A percentile compares a stretch with the other conserved stretches of the same genome.
Evolutionary conservation across 2,113 vertebrate genomes (phyloP).

Genomic region (Ancistrus triradiatus): DNA sequence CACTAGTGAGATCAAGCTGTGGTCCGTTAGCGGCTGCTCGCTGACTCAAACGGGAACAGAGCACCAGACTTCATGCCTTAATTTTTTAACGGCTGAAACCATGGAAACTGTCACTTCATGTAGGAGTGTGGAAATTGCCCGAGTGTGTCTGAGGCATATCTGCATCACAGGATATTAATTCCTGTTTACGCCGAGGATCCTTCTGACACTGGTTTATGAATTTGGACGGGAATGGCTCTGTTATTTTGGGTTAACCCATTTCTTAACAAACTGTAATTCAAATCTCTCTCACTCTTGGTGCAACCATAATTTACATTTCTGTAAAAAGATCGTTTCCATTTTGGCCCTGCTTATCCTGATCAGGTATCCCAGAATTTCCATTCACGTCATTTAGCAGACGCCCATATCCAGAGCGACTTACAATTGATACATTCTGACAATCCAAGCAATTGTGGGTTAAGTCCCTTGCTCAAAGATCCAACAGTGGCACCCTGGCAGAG

Average conservation of each 20-base stretch:
- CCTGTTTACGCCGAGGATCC: background rate
- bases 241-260: too few species aligned
- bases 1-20: conserved; percentile 2
- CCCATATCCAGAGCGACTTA: too few species aligned
- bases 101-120: conserved; percentile 51
- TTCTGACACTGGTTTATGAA: conserved; percentile 13
- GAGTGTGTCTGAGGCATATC: conserved; percentile 32
- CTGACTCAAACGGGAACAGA: conserved; percentile 39
- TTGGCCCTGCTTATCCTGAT: too few species aligned
- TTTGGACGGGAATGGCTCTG: conserved; percentile 17
- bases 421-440: too few species aligned
- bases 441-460: too few species aligned
- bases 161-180: conserved; percentile 49
- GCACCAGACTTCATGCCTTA: conserved; percentile 41
- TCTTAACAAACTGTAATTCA: background rate
- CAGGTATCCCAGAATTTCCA: too few species aligned
- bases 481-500: too few species aligned
- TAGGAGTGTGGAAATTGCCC: conserved; percentile 43
- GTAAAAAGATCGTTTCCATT: too few species aligned
- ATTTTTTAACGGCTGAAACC: conserved; percentile 48
- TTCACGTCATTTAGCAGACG: too few species aligned
- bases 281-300: background rate
- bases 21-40: conserved; percentile 21
- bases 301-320: too few species aligned
- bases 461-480: too few species aligned